Conservation (phyloP, 2,797 vertebrate genomes). For the Ispidina lecontei region DNA sequence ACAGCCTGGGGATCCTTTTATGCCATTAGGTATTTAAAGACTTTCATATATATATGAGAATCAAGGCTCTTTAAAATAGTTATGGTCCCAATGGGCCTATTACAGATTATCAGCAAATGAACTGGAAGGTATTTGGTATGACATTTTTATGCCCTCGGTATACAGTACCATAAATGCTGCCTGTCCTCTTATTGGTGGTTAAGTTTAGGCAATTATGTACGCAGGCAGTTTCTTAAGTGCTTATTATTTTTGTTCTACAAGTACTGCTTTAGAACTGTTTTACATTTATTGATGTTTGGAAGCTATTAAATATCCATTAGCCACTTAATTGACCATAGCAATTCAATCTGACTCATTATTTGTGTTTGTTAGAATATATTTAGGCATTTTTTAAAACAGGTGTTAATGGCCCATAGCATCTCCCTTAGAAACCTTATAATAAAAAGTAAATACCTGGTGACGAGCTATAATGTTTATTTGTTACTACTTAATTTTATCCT, state of each 20-base stretch:
- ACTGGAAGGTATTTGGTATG: neutral
- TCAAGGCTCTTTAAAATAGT: neutral
- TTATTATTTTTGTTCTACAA: slow-evolving; percentile 50
- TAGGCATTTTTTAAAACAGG: slow-evolving; percentile 16
- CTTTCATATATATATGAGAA: neutral
- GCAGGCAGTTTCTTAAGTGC: slow-evolving; percentile 7
- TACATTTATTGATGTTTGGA: slow-evolving; percentile 55
- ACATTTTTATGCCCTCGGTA: neutral
- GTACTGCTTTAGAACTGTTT: slow-evolving; percentile 14
- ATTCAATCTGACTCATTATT: slow-evolving; percentile 60
- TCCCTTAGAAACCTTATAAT: slow-evolving; percentile 33
- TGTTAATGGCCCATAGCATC: slow-evolving; percentile 14
- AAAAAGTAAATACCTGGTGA: slow-evolving; percentile 36
- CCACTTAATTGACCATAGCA: slow-evolving; percentile 42
- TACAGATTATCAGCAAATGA: slow-evolving; percentile 7
- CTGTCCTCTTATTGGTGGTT: neutral
- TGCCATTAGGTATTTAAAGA: neutral
- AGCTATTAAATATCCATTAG: slow-evolving; percentile 64
- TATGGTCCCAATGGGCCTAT: neutral
- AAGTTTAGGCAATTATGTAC: slow-evolving; percentile 6
- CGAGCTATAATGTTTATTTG: neutral
- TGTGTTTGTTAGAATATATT: slow-evolving; percentile 50
- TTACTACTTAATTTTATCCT: slow-evolving; percentile 5
- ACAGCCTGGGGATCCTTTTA: neutral
- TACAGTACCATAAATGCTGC: neutral